Evolutionary conservation across 2,888 invertebrate genomes (phyloP).

Genomic region (Drosophila mercatorum): DNA sequence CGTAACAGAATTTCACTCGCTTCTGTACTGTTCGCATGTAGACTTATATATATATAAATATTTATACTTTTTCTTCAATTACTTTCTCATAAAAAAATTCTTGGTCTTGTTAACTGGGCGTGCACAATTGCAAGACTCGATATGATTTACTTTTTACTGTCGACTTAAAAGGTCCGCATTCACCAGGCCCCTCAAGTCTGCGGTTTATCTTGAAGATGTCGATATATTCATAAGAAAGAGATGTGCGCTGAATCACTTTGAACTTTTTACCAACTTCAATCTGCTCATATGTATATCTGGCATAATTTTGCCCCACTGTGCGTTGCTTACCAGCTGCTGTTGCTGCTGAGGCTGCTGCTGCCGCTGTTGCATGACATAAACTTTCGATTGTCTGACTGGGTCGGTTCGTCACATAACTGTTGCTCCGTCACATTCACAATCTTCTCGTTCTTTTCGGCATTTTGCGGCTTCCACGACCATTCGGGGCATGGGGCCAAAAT

Average conservation of each 20-base stretch:
- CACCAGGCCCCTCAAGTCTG: background rate
- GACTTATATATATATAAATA: background rate
- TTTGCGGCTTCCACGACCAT: constrained; percentile 40
- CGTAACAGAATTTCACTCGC: constrained; percentile 32
- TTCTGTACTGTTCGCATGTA: background rate
- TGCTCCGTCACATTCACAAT: constrained; percentile 36
- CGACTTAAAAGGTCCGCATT: background rate
- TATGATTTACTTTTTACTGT: constrained; percentile 4
- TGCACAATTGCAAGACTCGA: constrained; percentile 11
- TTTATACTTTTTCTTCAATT: constrained; percentile 22
- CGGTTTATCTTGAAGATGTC: constrained; percentile 5
- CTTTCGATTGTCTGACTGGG: constrained; percentile 78
- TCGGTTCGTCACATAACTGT: constrained; percentile 61
- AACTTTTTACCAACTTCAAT: background rate
- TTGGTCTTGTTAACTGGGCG: constrained; percentile 10
- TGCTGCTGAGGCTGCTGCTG: constrained; percentile 22
- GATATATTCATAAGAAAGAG: background rate
- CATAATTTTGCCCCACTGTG: constrained; percentile 38
- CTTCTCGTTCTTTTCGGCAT: constrained; percentile 52
- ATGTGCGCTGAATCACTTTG: background rate
- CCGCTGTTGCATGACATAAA: constrained; percentile 73
- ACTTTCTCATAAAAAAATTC: constrained; percentile 53
- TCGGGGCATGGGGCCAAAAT: constrained; percentile 66
- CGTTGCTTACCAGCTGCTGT: constrained; percentile 9
- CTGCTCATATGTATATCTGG: background rate